Conservation (phyloP, 2,888 invertebrate species). For the Psylliodes chrysocephalus region DNA sequence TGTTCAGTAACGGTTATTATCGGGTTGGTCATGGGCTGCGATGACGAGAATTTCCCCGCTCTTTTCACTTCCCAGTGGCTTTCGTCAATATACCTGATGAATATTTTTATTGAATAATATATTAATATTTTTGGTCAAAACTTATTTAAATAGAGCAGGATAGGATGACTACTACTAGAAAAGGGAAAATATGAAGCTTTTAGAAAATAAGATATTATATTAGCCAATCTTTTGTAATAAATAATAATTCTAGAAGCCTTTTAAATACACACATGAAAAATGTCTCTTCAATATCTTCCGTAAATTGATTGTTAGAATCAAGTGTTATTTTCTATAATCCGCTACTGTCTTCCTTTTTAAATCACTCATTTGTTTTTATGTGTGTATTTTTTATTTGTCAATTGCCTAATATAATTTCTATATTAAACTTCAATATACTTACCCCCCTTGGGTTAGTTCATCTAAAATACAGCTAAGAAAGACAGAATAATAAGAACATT, state of each 20-base stretch:
- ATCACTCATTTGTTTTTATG: slow-evolving; percentile 16
- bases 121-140: background rate
- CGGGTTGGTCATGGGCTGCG: slow-evolving; percentile 84
- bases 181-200: slow-evolving; percentile 16
- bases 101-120: background rate
- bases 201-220: slow-evolving; percentile 40
- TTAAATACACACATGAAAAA: slow-evolving; percentile 35
- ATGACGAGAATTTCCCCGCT: slow-evolving; percentile 65
- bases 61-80: slow-evolving; percentile 73
- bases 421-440: slow-evolving; percentile 67
- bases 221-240: slow-evolving; percentile 37
- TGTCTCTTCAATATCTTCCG: too few species aligned
- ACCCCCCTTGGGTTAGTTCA: slow-evolving; percentile 83
- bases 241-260: slow-evolving; percentile 26
- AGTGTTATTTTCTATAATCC: too few species aligned
- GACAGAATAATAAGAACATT: slow-evolving; percentile 51
- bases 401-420: slow-evolving; percentile 42
- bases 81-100: slow-evolving; percentile 77
- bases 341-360: too few species aligned
- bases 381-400: slow-evolving; percentile 27
- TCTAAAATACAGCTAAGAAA: slow-evolving; percentile 85
- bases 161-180: slow-evolving; percentile 11
- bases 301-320: too few species aligned
- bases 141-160: slow-evolving; percentile 2
- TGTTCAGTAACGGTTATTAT: slow-evolving; percentile 98